Base-by-base conservation (phyloP, 2,888 invertebrate species). In the Globia sparganii region DNA sequence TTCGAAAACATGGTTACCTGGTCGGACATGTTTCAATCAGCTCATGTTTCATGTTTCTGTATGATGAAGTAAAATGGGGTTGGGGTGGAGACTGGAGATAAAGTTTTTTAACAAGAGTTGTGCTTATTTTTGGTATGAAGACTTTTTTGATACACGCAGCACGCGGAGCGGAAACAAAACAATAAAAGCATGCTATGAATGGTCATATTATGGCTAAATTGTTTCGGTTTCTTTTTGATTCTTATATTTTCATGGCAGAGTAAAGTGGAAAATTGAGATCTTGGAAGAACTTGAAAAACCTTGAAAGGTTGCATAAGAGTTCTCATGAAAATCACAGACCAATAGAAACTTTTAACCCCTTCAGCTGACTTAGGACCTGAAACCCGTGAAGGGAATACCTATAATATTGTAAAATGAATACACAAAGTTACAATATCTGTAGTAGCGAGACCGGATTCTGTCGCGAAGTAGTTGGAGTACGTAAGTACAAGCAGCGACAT, bases 1-100 rank as follows among this genome's bases (percentile, higher is more conserved):
- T 75, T 58, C 40, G 64, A 66, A 46, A 73, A 77, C 49, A 72
- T 56, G 68, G 78, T 43, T 61, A 49, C 43, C 62, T 46, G 66
- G 66, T 65, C 61, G 64, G 58, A 67, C 87, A 61, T 84, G 69
- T 72, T 83, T 78, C 86, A 83, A 78, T 84, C 74, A 83, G 74
- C 72, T 72, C n/a, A n/a, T n/a, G 75, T 56, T 78, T 78, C n/a
- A n/a, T 75, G 74, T 83, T 72, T 53, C 34, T 58, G 58, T 11
- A 58, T 53, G 15, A 85, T 72, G 74, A 66, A 70, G 31, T 67
- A 53, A 46, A 43, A 71, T 69, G 34, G 21, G 70, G 62, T 49
- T 11, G 15, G 15, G n/a, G 43, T 61, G 28, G 9, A 66, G 43
- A 49, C n/a, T n/a, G n/a, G 53, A 9, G 53, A 56, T 56, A n/a